Percentiles rank a stretch among this genome's conserved stretches.
These are phyloP conservation scores for Drymonia ruficornis DNA, from an alignment of 2,888 invertebrate species.

Conservation along the genomic window DNA sequence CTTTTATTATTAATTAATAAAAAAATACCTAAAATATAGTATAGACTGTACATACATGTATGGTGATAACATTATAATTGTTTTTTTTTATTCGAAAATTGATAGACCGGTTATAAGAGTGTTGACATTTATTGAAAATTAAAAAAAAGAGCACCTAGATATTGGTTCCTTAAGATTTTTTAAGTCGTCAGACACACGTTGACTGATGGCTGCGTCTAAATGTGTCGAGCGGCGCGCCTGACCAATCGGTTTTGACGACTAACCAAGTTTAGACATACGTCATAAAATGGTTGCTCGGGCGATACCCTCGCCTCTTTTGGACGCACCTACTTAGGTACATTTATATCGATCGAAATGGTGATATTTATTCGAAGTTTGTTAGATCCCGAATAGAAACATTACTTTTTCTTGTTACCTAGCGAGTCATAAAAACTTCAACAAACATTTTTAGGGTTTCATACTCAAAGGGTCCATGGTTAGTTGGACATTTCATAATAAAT, in stretches of 20 bases:
- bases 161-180: slow-evolving; percentile 49
- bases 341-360: slow-evolving; percentile 30
- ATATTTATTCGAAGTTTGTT: slow-evolving; percentile 16
- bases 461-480: background rate
- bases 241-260: too few relatives aligned
- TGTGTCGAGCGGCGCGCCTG: too few relatives aligned
- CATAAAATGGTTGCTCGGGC: too few relatives aligned
- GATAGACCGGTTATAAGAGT: background rate
- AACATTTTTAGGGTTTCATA: too few relatives aligned
- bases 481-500: slow-evolving; percentile 13
- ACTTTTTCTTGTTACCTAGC: background rate
- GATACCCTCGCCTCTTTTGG: too few relatives aligned
- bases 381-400: background rate
- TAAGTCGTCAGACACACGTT: slow-evolving; percentile 42
- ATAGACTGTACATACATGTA: slow-evolving; percentile 38
- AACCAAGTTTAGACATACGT: too few relatives aligned
- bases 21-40: slow-evolving; percentile 55
- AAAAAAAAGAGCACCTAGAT: slow-evolving; percentile 48
- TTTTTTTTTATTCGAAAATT: slow-evolving; percentile 1
- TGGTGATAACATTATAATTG: background rate
- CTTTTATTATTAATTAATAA: slow-evolving; percentile 61
- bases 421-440: background rate
- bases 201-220: too few relatives aligned
- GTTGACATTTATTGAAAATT: slow-evolving; percentile 8
- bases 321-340: slow-evolving; percentile 32